These are phyloP conservation scores for Poecile montanus DNA, from an alignment of 2,797 vertebrate species.

Conservation along the genomic window DNA sequence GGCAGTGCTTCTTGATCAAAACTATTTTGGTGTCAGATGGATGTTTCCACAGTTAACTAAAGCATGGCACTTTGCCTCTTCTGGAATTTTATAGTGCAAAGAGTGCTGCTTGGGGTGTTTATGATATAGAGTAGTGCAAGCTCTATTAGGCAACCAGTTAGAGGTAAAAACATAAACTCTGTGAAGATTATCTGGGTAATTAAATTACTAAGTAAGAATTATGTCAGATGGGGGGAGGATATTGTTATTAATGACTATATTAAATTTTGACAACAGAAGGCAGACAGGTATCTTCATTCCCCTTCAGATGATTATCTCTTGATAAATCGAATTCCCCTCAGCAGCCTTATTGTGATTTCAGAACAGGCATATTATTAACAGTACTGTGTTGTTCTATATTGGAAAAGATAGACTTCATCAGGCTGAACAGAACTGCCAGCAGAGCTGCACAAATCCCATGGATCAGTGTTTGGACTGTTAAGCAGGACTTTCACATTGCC, in stretches of 20 bases:
- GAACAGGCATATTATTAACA: background rate
- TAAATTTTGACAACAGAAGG: constrained; percentile 30
- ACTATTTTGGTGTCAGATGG: background rate
- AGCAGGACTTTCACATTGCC: background rate
- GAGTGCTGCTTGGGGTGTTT: background rate
- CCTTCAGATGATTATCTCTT: background rate
- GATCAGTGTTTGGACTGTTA: background rate
- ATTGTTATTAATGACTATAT: background rate
- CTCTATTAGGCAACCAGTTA: background rate
- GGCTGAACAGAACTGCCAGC: background rate
- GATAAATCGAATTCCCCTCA: constrained; percentile 20
- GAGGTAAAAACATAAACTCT: background rate
- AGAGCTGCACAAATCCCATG: background rate
- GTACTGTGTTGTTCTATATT: background rate
- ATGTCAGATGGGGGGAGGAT: background rate
- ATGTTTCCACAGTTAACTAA: background rate
- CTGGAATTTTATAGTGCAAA: background rate
- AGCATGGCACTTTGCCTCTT: background rate
- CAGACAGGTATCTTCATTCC: constrained; percentile 28
- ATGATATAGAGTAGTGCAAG: background rate
- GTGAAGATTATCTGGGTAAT: constrained; percentile 12
- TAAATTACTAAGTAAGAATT: constrained; percentile 33
- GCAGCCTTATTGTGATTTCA: background rate
- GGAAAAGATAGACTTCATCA: background rate
- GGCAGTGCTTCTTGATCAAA: background rate